Percentiles rank a stretch among this genome's conserved stretches.
Evolutionary conservation across 2,113 vertebrate species (phyloP).

Genomic region (Cynopterus brachyotis): DNA sequence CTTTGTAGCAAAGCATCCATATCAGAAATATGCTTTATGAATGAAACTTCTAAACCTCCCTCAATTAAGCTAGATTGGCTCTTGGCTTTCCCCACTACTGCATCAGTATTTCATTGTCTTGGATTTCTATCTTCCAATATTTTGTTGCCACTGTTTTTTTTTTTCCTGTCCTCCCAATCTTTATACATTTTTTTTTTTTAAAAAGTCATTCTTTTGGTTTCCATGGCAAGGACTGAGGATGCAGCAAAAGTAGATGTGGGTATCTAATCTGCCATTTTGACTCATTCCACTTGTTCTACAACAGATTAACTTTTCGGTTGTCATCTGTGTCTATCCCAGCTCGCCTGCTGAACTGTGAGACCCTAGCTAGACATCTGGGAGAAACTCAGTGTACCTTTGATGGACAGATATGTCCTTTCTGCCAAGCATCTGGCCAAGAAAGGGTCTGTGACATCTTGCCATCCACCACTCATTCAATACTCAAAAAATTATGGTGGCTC

Average conservation of each 20-base stretch:
- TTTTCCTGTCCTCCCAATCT: neutral
- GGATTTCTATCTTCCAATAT: neutral
- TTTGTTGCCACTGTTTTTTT: neutral
- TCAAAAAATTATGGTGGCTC: neutral
- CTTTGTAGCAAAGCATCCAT: too few relatives aligned
- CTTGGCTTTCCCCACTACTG: too few relatives aligned
- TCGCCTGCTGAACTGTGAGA: neutral
- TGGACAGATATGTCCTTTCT: neutral
- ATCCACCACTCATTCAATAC: neutral
- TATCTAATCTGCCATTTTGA: neutral
- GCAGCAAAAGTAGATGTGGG: neutral
- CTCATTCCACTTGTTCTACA: neutral
- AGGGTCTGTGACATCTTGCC: neutral
- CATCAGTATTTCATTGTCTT: neutral
- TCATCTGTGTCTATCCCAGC: neutral
- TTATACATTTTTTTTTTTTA: neutral
- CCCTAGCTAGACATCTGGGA: neutral
- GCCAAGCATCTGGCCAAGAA: neutral
- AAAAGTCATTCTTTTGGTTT: neutral
- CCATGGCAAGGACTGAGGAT: neutral
- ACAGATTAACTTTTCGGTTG: neutral
- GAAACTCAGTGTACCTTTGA: neutral
- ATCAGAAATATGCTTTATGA: too few relatives aligned
- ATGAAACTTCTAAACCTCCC: neutral
- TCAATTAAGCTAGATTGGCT: accelerated